Evolutionary conservation across 2,797 vertebrate genomes (phyloP), one percentile per base, ranked within the genome.

Genomic region (Lycodopsis pacificus): DNA sequence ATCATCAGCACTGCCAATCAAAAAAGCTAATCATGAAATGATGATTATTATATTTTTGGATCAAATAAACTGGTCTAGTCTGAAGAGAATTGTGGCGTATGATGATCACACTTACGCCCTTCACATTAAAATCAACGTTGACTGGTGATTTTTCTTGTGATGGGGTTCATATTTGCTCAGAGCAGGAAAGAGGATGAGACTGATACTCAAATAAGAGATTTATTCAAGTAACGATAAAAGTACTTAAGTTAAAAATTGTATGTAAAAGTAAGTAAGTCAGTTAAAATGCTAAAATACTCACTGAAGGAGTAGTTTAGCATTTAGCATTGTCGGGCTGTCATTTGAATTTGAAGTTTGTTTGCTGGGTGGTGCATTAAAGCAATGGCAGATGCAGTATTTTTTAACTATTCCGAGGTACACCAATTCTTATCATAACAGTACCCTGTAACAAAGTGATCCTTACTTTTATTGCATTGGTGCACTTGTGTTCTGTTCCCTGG

Each of bases 81-180:
- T 1, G 1, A 36, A 71, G 49, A 42, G 9, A 42, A 5, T 54
- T 42, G 5, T 74, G 7, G 38, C 61, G 2, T 67, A 27, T 59
- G 69, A 1, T 27, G 32, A 56, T 22, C 0, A 0, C 8, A 40
- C 8, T 11, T 54, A 76, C 51, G 0, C 20, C 0, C 0, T 30
- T 38, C 3, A 48, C 25, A 49, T 5, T 34, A 7, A 38, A 48
- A 51, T 42, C 5, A 57, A 11, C 13, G 30, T 19, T 46, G 17
- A 38, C 15, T 65, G 8, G 20, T 10, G 30, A 66, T 58, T 58
- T 34, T 34, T 8, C 19, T 36, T 22, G 59, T 62, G 14, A 13
- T 38, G n/a, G 8, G 58, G 22, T 61, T n/a, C 7, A 61, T 3
- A 38, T 36, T 61, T 22, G 12, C 11, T 61, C 58, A 22, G 20